phyloP scores from a whole-genome alignment of 1,140 invertebrate species.

The Hylaeus anthracinus region DNA sequence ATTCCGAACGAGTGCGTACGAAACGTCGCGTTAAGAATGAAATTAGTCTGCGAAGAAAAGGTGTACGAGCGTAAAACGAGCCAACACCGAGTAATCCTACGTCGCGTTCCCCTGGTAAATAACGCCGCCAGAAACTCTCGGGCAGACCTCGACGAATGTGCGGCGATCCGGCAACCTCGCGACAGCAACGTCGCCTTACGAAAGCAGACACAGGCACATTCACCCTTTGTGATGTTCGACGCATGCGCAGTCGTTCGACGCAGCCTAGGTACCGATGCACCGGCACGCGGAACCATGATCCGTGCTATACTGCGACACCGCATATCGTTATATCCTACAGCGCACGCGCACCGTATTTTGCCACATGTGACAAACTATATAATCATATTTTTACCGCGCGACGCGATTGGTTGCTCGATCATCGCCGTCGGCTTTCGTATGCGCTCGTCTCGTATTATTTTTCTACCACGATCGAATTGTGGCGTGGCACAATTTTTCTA shows the following conservation, averaged over 20 bases:
- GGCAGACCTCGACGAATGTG: slow-evolving; percentile 31
- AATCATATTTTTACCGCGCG: slow-evolving; percentile 57
- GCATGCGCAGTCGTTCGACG: slow-evolving; percentile 53
- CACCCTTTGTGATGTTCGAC: slow-evolving; percentile 52
- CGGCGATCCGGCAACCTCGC: slow-evolving; percentile 53
- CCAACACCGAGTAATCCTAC: slow-evolving; percentile 45
- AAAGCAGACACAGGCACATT: slow-evolving; percentile 59
- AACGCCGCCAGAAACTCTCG: slow-evolving; percentile 42
- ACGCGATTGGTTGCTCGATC: slow-evolving; percentile 47
- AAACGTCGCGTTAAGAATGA: not conserved
- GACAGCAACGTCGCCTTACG: slow-evolving; percentile 51
- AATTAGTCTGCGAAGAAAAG: not conserved
- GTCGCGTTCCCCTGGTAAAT: slow-evolving; percentile 46
- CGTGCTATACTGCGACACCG: slow-evolving; percentile 48
- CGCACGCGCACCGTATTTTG: slow-evolving; percentile 54
- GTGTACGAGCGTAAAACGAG: slow-evolving; percentile 17
- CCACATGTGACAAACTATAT: slow-evolving; percentile 66
- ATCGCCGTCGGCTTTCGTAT: slow-evolving; percentile 45
- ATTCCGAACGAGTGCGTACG: not conserved
- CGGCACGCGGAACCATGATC: slow-evolving; percentile 58
- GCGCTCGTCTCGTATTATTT: slow-evolving; percentile 13
- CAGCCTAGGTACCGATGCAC: slow-evolving; percentile 39
- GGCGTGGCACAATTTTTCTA: not conserved
- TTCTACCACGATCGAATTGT: slow-evolving; percentile 36
- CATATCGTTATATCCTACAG: slow-evolving; percentile 31